Conservation (phyloP, 2,797 vertebrate species). For the Gymnodraco acuticeps region DNA sequence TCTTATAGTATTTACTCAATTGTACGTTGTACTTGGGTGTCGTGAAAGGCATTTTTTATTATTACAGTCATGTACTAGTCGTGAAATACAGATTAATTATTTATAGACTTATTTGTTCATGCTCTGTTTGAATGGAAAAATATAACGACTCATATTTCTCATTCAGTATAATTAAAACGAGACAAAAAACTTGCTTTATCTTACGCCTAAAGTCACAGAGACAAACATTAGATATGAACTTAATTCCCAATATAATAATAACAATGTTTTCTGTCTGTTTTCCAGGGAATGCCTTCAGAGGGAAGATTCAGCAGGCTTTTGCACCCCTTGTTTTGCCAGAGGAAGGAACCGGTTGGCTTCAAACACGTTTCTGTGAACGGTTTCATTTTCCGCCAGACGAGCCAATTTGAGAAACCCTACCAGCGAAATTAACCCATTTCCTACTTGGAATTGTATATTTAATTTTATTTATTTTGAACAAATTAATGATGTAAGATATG, state of each 20-base stretch:
- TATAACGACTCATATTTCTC: too few relatives aligned
- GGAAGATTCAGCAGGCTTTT: constrained; percentile 80
- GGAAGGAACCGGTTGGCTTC: constrained; percentile 77
- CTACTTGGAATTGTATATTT: constrained; percentile 87
- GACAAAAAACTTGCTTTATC: too few relatives aligned
- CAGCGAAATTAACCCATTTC: constrained; percentile 83
- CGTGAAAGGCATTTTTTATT: too few relatives aligned
- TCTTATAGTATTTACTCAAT: too few relatives aligned
- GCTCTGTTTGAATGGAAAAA: too few relatives aligned
- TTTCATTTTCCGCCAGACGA: constrained; percentile 77
- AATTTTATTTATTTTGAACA: constrained; percentile 88
- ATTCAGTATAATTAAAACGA: too few relatives aligned
- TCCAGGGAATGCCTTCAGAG: constrained; percentile 80
- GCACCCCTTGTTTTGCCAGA: constrained; percentile 85
- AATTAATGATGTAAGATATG: constrained; percentile 87
- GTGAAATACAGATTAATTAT: too few relatives aligned
- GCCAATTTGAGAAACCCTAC: constrained; percentile 81
- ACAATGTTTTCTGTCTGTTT: not conserved
- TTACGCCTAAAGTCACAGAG: too few relatives aligned
- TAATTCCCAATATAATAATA: constrained; percentile 2
- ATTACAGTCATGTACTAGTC: too few relatives aligned
- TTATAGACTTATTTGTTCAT: too few relatives aligned
- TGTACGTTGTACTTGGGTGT: too few relatives aligned
- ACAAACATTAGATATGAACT: too few relatives aligned
- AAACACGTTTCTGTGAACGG: constrained; percentile 76